Conservation (phyloP, 64 coral and sea anemone genomes). For the Hydrozoanthus tunicans region DNA sequence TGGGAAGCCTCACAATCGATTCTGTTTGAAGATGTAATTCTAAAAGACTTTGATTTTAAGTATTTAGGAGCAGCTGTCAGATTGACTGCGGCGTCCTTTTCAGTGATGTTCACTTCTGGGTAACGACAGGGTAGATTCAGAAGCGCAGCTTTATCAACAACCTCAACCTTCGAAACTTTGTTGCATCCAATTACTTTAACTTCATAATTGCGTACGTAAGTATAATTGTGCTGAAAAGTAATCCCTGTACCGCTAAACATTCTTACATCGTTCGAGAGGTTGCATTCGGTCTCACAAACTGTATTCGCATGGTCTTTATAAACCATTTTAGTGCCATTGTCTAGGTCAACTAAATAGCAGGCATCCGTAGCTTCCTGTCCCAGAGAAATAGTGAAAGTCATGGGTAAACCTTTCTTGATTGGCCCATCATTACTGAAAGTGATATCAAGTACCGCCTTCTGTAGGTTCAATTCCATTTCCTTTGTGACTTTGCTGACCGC, state of each 20-base stretch:
- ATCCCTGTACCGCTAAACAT: neutral
- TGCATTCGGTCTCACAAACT: conserved; percentile 24
- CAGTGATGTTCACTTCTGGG: conserved; percentile 59
- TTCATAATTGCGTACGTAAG: conserved; percentile 4
- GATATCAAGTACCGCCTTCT: conserved; percentile 42
- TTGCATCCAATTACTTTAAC: conserved; percentile 40
- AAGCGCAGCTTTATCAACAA: neutral
- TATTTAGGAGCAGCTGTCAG: conserved; percentile 65
- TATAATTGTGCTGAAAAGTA: conserved; percentile 30
- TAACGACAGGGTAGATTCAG: conserved; percentile 25
- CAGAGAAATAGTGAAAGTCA: conserved; percentile 38
- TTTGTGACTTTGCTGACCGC: conserved; percentile 46
- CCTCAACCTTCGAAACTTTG: conserved; percentile 42
- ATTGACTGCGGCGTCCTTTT: conserved; percentile 33
- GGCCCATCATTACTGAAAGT: conserved; percentile 71
- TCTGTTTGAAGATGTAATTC: conserved; percentile 31
- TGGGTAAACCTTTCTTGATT: conserved; percentile 11
- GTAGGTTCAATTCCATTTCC: conserved; percentile 21
- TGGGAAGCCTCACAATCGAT: conserved; percentile 52
- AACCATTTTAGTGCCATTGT: conserved; percentile 50
- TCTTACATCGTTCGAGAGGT: neutral
- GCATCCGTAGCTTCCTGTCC: conserved; percentile 63
- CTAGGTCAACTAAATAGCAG: conserved; percentile 61
- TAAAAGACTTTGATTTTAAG: conserved; percentile 16
- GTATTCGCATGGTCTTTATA: conserved; percentile 33